Evolutionary conservation across 2,113 vertebrate species (phyloP).

Genomic region (Anarhynchus alexandrinus): DNA sequence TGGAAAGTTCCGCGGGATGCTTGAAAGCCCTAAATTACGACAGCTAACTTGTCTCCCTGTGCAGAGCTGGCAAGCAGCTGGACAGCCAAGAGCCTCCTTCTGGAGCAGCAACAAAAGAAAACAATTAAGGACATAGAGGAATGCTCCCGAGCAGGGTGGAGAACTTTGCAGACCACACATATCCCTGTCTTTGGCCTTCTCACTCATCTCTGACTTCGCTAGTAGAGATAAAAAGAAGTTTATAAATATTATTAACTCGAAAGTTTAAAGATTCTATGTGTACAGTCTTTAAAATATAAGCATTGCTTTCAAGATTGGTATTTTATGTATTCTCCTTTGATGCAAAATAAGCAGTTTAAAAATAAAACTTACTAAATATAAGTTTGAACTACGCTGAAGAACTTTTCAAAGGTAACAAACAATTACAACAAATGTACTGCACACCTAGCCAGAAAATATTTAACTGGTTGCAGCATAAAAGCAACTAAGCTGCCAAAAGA

Average conservation of each 20-base stretch:
- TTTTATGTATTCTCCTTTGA: neutral
- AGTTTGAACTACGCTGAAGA: neutral
- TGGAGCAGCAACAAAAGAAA: slow-evolving; percentile 66
- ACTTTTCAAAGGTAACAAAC: neutral
- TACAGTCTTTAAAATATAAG: neutral
- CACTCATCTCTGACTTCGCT: slow-evolving; percentile 68
- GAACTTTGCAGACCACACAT: slow-evolving; percentile 66
- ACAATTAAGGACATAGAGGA: slow-evolving; percentile 56
- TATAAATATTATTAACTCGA: slow-evolving; percentile 32
- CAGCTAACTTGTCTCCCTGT: slow-evolving; percentile 71
- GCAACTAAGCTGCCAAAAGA: neutral
- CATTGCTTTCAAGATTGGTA: neutral
- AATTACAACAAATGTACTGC: neutral
- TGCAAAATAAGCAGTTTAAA: neutral
- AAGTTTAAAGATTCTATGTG: neutral
- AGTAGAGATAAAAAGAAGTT: slow-evolving; percentile 68
- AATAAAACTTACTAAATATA: neutral
- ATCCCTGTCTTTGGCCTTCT: slow-evolving; percentile 64
- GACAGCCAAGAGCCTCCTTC: slow-evolving; percentile 64
- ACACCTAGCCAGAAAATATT: neutral
- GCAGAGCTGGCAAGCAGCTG: slow-evolving; percentile 68
- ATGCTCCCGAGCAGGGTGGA: slow-evolving; percentile 35
- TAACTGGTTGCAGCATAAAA: neutral
- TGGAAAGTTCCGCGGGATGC: slow-evolving; percentile 64
- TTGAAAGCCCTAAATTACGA: slow-evolving; percentile 60